Base-by-base conservation (phyloP, 2,797 vertebrate genomes). In the Gymnothorax reevesii region DNA sequence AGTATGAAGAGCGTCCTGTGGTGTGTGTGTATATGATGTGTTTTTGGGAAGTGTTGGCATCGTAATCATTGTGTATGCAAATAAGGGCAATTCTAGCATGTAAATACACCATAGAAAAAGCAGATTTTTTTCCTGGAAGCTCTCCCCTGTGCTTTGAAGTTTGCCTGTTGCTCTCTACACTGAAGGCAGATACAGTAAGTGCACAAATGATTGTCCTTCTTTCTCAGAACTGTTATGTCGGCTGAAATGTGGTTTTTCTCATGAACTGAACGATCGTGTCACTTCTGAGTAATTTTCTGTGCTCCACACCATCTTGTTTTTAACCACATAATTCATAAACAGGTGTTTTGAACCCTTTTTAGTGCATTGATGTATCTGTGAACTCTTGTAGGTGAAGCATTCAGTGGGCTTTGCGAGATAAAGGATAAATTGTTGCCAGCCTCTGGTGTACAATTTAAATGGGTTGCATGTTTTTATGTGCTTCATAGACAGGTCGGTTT, bases 201-300 rank as follows among this genome's bases (percentile, higher is more conserved):
- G 75, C 49, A 13, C 7, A 79, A 49, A 8, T 75, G 9, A 13
- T 79, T 79, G 17, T 79, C 42, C 42, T 71, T 57, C 13, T 54
- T 85, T 86, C 80, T 86, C 69, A 86, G 86, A 83, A 86, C 20
- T 17, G 27, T 52, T 13, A 20, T 42, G 7, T 42, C 69, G 12
- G 22, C 77, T 27, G 66, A 75, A 52, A 22, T 62, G 86, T 86
- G 86, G 86, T 86, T 86, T 86, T 86, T 86, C 85, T 83, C 54
- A 71, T 66, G 49, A 86, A 71, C 54, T 64, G 42, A 73, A 33
- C 9, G 60, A 86, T 83, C 80, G 83, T 86, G 52, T 66, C 60
- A 83, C 15, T 86, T 86, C 80, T 86, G 27, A 27, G 86, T 79
- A 86, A 84, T 15, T 84, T 69, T 25, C 54, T 20, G 62, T 71